Evolutionary conservation across 2,113 vertebrate species (phyloP), one percentile per base, ranked within the genome.

Genomic region (Gorsachius goisagi): DNA sequence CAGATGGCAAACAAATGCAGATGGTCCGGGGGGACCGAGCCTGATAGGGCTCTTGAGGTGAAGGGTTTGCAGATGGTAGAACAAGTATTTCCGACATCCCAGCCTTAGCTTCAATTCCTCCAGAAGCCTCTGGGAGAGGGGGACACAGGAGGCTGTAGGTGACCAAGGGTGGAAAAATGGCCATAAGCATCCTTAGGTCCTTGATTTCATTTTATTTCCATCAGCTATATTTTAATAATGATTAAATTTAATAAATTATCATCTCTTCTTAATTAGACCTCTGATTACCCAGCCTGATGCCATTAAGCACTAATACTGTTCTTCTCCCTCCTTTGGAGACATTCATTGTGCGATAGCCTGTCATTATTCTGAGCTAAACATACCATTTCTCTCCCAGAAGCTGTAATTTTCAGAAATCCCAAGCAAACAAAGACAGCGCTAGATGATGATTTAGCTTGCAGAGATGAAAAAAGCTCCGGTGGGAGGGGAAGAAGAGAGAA

Each of bases 291-390:
- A 89, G 66, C 67, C 2, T 89, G 91, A 75, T 94, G 89, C 86
- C 87, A 69, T 94, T 93, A 95, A 93, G 84, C 59, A 85, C 45
- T 92, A 91, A 69, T 69, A 53, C 81, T 69, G 74, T 55, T 96
- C 94, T 64, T 73, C 71, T 30, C 50, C 67, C 87, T 96, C 58
- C 89, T 96, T 94, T 92, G 95, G 95, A 96, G 93, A 76, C 35
- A 50, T 62, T 91, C 67, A 41, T 85, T 87, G 77, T 93, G 84
- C 62, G 1, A 24, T 92, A 95, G 90, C 84, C 87, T 97, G 94
- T 93, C 91, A 96, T 97, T 97, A 94, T 79, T 91, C 89, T 6
- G 6, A 92, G 66, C 87, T 88, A 96, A 96, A 97, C 92, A 91
- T 97, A 76, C 86, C 66, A 96, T 97, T 96, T 95, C 74, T 88